phyloP scores from a whole-genome alignment of 2,797 vertebrate genomes.

The Notolabrus celidotus region DNA sequence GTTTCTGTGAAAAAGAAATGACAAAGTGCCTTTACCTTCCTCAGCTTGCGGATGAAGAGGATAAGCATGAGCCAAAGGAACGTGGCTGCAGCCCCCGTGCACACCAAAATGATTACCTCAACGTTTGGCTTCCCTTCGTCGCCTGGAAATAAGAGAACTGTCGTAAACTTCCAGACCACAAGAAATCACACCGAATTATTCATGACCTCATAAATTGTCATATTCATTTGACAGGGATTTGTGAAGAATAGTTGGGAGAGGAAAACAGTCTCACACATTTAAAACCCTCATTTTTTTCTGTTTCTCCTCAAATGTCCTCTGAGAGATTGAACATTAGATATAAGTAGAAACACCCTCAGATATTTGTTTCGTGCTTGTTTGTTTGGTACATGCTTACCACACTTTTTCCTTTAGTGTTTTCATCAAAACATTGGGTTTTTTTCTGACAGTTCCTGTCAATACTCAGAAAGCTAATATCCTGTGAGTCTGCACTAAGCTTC shows the following conservation, averaged over 20 bases:
- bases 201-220: slow-evolving; percentile 23
- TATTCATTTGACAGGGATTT: slow-evolving; percentile 19
- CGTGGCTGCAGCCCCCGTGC: slow-evolving; percentile 91
- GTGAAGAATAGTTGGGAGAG: slow-evolving; percentile 25
- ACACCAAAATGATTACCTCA: slow-evolving; percentile 94
- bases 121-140: slow-evolving; percentile 91
- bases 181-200: slow-evolving; percentile 14
- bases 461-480: slow-evolving; percentile 26
- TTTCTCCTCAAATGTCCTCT: slow-evolving; percentile 26
- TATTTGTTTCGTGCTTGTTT: slow-evolving; percentile 53
- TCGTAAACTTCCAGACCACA: slow-evolving; percentile 20
- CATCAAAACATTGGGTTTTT: slow-evolving; percentile 39
- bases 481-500: slow-evolving; percentile 18
- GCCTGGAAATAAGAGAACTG: slow-evolving; percentile 78
- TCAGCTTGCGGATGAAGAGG: slow-evolving; percentile 93
- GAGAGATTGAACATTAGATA: slow-evolving; percentile 47
- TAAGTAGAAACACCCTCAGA: slow-evolving; percentile 53
- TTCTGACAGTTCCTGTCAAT: slow-evolving; percentile 35
- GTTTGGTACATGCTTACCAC: slow-evolving; percentile 53
- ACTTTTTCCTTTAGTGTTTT: slow-evolving; percentile 49
- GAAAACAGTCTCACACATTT: slow-evolving; percentile 31
- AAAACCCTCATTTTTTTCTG: slow-evolving; percentile 35
- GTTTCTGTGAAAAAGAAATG: slow-evolving; percentile 10
- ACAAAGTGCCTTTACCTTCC: slow-evolving; percentile 86
- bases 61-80: slow-evolving; percentile 97